A percentile compares a stretch with the other conserved stretches of the same genome.
phyloP scores from a whole-genome alignment of 1,140 invertebrate species.

The Trichomalopsis sarcophagae region DNA sequence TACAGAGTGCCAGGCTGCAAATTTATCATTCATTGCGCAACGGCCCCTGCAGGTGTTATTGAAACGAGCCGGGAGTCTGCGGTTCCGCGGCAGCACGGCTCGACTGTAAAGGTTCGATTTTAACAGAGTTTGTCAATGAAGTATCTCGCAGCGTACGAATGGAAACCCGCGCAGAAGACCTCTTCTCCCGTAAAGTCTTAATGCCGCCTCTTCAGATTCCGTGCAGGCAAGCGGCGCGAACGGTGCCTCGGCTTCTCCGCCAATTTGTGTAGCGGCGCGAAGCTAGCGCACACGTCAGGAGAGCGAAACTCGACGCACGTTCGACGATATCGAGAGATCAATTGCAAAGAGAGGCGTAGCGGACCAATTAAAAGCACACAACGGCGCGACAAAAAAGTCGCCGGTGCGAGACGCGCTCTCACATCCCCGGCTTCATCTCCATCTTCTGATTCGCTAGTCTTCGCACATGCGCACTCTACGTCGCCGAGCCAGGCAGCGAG shows the following conservation, averaged over 20 bases:
- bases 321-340: slow-evolving; percentile 52
- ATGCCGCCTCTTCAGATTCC: slow-evolving; percentile 24
- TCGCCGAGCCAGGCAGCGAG: not conserved
- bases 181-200: not conserved
- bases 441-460: not conserved
- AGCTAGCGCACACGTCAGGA: not conserved
- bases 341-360: slow-evolving; percentile 51
- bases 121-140: too few relatives aligned
- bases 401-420: slow-evolving; percentile 54
- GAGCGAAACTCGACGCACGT: not conserved
- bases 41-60: not conserved
- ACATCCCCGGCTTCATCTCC: slow-evolving; percentile 9
- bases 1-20: not conserved
- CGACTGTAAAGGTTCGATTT: not conserved
- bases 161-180: too few relatives aligned
- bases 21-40: slow-evolving; percentile 25
- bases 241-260: slow-evolving; percentile 40
- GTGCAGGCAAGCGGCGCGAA: slow-evolving; percentile 25
- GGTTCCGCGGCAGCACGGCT: not conserved
- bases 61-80: not conserved
- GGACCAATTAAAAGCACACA: slow-evolving; percentile 17
- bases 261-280: not conserved
- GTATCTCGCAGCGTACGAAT: too few relatives aligned
- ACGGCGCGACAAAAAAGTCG: slow-evolving; percentile 24
- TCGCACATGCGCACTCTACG: not conserved